A percentile compares a stretch with the other conserved stretches of the same genome.
Conservation (phyloP, 2,113 vertebrate genomes). For the Elephas maximus region DNA sequence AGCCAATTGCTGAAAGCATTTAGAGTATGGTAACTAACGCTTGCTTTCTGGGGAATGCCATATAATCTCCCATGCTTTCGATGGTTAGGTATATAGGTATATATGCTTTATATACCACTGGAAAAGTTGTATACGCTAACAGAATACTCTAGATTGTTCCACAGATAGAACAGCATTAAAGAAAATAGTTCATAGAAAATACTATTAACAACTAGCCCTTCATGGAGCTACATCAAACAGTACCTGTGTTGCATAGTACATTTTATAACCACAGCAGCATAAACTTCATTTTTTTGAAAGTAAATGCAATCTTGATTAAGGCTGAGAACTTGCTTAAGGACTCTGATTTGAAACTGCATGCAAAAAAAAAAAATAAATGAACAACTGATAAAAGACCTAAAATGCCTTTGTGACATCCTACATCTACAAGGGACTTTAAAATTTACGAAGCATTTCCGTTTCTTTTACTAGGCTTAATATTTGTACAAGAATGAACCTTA, state of each 20-base stretch:
- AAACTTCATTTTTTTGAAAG: neutral
- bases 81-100: neutral
- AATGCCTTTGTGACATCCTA: neutral
- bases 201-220: neutral
- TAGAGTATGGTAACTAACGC: neutral
- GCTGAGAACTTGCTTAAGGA: neutral
- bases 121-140: neutral
- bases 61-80: neutral
- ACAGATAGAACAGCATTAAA: neutral
- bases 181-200: neutral
- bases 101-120: neutral
- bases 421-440: neutral
- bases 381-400: neutral
- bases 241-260: neutral
- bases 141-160: neutral
- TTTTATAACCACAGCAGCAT: neutral
- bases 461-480: neutral
- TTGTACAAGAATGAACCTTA: neutral
- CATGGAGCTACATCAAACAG: neutral
- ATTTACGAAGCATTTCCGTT: neutral
- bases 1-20: neutral
- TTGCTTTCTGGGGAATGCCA: neutral
- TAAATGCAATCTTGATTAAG: neutral
- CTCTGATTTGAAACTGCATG: neutral
- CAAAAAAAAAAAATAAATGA: neutral